Evolutionary conservation across 2,113 vertebrate species (phyloP).

Genomic region (Salvelinus sp.): DNA sequence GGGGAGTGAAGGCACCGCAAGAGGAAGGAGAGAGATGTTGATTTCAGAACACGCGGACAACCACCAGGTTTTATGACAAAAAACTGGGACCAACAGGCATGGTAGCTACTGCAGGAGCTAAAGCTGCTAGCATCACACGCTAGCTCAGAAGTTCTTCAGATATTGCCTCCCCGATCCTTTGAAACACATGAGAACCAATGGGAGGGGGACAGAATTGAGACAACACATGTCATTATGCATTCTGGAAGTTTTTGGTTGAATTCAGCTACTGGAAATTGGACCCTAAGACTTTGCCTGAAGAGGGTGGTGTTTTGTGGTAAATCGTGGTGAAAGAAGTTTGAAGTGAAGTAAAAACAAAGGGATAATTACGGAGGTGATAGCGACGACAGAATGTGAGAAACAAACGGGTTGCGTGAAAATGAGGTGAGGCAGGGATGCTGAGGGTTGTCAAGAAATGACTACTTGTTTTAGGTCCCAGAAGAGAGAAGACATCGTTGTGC

Average conservation of each 20-base stretch:
- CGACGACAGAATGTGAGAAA: conserved; percentile 61
- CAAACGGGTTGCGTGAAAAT: conserved; percentile 70
- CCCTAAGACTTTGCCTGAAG: conserved; percentile 24
- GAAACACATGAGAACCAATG: no score
- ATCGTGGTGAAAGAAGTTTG: conserved; percentile 22
- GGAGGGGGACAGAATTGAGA: no score
- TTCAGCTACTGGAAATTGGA: no score
- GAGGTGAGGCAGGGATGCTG: conserved; percentile 57
- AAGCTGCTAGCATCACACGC: not conserved
- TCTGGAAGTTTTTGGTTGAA: no score
- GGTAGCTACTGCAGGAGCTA: not conserved
- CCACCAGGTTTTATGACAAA: conserved; percentile 13
- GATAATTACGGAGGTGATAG: conserved; percentile 61
- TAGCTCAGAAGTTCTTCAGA: not conserved
- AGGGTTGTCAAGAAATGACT: conserved; percentile 57
- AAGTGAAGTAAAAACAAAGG: conserved; percentile 46
- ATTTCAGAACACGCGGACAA: conserved; percentile 30
- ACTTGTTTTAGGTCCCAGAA: conserved; percentile 51
- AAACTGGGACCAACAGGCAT: not conserved
- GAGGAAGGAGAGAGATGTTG: conserved; percentile 22
- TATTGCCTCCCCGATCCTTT: no score
- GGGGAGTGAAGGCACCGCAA: conserved; percentile 3
- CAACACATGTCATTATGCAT: no score
- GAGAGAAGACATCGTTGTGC: conserved; percentile 61
- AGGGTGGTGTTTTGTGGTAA: conserved; percentile 5